Percentiles rank a stretch among this genome's conserved stretches.
Conservation (phyloP, 2,888 invertebrate genomes). For the Drosophila niveifrons region DNA sequence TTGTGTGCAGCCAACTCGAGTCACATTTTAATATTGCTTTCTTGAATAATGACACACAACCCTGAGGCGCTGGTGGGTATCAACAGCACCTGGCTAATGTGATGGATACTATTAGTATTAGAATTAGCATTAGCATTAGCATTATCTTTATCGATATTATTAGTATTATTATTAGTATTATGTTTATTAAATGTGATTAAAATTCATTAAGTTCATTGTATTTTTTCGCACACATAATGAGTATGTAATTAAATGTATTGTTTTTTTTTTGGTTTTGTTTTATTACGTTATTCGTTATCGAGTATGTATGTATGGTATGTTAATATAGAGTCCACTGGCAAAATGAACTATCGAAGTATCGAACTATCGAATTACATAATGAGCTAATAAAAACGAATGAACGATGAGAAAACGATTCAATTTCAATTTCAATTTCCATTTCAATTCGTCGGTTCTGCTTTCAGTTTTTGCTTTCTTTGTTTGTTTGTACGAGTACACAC, state of each 20-base stretch:
- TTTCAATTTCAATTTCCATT: constrained; percentile 7
- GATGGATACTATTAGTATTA: constrained; percentile 45
- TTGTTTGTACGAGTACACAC: constrained; percentile 39
- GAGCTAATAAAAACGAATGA: constrained; percentile 25
- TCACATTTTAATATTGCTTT: constrained; percentile 75
- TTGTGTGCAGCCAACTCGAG: constrained; percentile 53
- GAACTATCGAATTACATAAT: constrained; percentile 9
- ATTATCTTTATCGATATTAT: constrained; percentile 28
- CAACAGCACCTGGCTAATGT: constrained; percentile 50
- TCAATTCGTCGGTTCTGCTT: constrained; percentile 7
- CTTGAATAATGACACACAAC: constrained; percentile 65
- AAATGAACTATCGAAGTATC: constrained; percentile 27
- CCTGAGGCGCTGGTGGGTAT: constrained; percentile 24
- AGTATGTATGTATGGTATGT: constrained; percentile 15
- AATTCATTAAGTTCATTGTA: constrained; percentile 39
- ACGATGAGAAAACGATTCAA: constrained; percentile 24
- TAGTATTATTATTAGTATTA: constrained; percentile 15
- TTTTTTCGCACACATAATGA: constrained; percentile 35
- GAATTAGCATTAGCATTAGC: constrained; percentile 9
- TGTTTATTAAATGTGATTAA: constrained; percentile 36
- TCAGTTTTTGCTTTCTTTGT: not conserved
- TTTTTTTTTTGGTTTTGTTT: not conserved
- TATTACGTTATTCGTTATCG: constrained; percentile 1
- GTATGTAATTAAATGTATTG: constrained; percentile 23
- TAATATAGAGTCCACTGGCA: constrained; percentile 28